Conservation (phyloP, 2,888 invertebrate species). For the Drosophila robusta region DNA sequence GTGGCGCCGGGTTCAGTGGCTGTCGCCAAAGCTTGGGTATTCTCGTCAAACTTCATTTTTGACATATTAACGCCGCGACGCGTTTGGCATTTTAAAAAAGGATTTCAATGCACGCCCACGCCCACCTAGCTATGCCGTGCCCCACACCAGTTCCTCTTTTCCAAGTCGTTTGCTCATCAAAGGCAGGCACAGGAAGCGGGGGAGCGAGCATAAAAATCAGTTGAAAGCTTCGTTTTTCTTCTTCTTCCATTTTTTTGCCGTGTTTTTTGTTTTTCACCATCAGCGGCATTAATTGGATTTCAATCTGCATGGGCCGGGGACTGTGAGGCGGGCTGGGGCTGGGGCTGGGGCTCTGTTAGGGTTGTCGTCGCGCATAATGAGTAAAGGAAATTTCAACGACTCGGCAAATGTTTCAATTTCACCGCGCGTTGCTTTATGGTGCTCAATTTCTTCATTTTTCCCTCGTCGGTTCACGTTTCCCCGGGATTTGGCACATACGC, state of each 20-base stretch:
- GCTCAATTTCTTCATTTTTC: conserved; percentile 1
- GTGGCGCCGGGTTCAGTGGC: not conserved
- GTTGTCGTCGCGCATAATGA: conserved; percentile 69
- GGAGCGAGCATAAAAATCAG: conserved; percentile 56
- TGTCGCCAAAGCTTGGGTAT: conserved; percentile 46
- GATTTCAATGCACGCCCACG: conserved; percentile 43
- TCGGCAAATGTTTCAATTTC: conserved; percentile 76
- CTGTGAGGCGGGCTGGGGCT: not conserved
- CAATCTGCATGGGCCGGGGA: conserved; percentile 52
- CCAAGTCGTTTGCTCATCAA: conserved; percentile 68
- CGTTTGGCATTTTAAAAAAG: conserved; percentile 74
- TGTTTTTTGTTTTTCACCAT: conserved; percentile 46
- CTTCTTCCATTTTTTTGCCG: not conserved
- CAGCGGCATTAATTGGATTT: conserved; percentile 77
- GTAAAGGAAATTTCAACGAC: conserved; percentile 72
- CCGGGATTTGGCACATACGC: conserved; percentile 60
- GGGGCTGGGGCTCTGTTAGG: conserved; percentile 37
- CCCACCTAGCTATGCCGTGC: conserved; percentile 30
- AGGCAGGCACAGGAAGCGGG: conserved; percentile 42
- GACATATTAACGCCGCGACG: conserved; percentile 75
- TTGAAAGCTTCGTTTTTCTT: conserved; percentile 66
- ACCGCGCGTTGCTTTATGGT: conserved; percentile 32
- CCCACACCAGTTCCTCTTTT: conserved; percentile 55
- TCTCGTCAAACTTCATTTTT: conserved; percentile 66
- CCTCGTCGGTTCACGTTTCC: conserved; percentile 23